A percentile compares a stretch with the other conserved stretches of the same genome.
phyloP scores from a whole-genome alignment of 1,140 invertebrate species.

The Rhopalosiphum maidis region DNA sequence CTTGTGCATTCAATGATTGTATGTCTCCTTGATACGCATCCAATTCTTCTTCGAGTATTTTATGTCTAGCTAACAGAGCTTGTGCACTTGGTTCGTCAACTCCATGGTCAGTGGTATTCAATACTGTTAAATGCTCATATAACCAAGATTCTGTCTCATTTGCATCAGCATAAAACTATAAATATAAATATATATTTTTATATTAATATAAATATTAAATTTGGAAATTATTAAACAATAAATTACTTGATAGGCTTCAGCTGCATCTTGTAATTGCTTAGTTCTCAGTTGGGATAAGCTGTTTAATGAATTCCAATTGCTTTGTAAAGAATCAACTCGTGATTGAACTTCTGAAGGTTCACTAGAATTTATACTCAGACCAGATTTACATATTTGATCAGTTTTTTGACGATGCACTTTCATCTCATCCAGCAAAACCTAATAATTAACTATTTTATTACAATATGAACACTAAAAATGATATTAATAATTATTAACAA shows the following conservation, averaged over 20 bases:
- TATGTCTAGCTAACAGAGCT: conserved; percentile 83
- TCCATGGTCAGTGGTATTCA: conserved; percentile 87
- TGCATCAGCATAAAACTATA: conserved; percentile 93
- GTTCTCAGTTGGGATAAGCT: conserved; percentile 83
- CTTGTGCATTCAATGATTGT: conserved; percentile 82
- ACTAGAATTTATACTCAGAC: conserved; percentile 77
- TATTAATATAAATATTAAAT: not conserved
- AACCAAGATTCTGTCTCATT: conserved; percentile 98
- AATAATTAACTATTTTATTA: not conserved
- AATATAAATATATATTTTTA: not conserved
- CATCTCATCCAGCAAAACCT: conserved; percentile 87
- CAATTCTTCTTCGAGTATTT: conserved; percentile 88
- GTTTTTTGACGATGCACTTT: conserved; percentile 81
- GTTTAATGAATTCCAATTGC: conserved; percentile 85
- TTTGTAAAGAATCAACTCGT: conserved; percentile 79
- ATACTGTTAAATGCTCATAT: conserved; percentile 88
- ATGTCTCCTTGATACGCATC: conserved; percentile 91
- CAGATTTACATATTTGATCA: conserved; percentile 77
- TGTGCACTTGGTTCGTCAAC: conserved; percentile 88
- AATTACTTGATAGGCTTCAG: conserved; percentile 84
- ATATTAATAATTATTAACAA: conserved; percentile 61
- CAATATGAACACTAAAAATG: not conserved
- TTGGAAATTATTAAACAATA: too few species aligned
- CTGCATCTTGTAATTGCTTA: conserved; percentile 90
- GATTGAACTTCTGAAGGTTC: conserved; percentile 81